These are phyloP conservation scores for Tetanocera ferruginea DNA, from an alignment of 2,888 invertebrate species.

Conservation along the genomic window DNA sequence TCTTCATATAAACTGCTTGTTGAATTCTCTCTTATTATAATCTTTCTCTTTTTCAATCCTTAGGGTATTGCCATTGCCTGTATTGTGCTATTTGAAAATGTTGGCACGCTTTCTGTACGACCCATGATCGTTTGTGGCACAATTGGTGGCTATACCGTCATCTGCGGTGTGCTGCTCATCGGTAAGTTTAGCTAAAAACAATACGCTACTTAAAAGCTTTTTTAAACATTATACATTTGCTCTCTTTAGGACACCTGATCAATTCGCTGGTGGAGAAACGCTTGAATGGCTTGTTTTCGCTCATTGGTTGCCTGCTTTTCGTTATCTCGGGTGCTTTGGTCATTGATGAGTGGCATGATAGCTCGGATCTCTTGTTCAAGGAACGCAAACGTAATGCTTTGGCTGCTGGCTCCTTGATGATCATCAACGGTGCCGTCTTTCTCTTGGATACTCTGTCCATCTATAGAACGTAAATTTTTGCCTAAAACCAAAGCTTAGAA, in stretches of 20 bases:
- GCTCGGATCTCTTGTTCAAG: slow-evolving; percentile 52
- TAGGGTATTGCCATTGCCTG: slow-evolving; percentile 65
- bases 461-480: slow-evolving; percentile 64
- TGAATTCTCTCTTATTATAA: background rate
- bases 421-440: slow-evolving; percentile 67
- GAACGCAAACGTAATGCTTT: slow-evolving; percentile 64
- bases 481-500: slow-evolving; percentile 8
- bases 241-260: slow-evolving; percentile 58
- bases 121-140: slow-evolving; percentile 64
- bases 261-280: slow-evolving; percentile 65
- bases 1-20: background rate
- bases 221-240: background rate
- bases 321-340: slow-evolving; percentile 65
- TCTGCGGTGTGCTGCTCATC: slow-evolving; percentile 61
- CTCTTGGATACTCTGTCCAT: slow-evolving; percentile 66
- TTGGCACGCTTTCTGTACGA: slow-evolving; percentile 51
- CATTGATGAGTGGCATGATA: slow-evolving; percentile 64
- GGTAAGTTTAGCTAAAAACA: slow-evolving; percentile 53
- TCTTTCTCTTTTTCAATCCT: slow-evolving; percentile 15
- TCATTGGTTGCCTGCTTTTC: slow-evolving; percentile 64
- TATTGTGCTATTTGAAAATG: slow-evolving; percentile 61
- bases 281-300: slow-evolving; percentile 63
- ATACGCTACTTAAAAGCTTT: background rate
- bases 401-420: slow-evolving; percentile 66
- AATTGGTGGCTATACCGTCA: slow-evolving; percentile 63